Base-by-base conservation (phyloP, 1,140 invertebrate species). In the Tetraneura akinire region DNA sequence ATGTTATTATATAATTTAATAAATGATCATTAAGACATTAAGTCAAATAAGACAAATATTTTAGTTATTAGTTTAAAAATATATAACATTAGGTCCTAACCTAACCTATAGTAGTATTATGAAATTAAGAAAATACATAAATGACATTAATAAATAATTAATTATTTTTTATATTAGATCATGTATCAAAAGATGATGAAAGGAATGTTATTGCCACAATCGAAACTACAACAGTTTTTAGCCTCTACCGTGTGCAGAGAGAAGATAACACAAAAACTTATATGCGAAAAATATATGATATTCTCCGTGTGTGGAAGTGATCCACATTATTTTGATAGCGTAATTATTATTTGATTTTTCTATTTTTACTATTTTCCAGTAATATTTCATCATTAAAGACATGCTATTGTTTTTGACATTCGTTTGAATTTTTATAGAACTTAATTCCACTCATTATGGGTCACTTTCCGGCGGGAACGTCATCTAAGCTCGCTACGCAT, bases 391-490 rank as follows among this genome's bases (percentile, higher is more conserved):
- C 3, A 21, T 66, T 66, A n/a, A 9, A 18, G 1, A 13, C 57
- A 23, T 23, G 2, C 1, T 1, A 23, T 45, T 45, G 16, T 23
- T 11, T 70, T 29, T 51, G 23, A 47, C 5, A 16, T 26, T 21
- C 23, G 8, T 49, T 29, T 71, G 21, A 26, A 81, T 64, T 51
- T 86, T 37, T 86, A 10, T 83, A 92, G 91, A 91, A 90, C 29
- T 87, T 91, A 84, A 81, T 95, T 0, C 91, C 93, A 0, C 88
- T 92, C 0, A 92, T 95, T 83, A 85, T 93, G 6, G 89, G 90
- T 14, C 92, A 97, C 84, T 90, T 90, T 9, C 96, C 96, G 9
- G 92, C 94, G 1, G 95, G 95, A 14, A 89, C 94, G 1, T 93
- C 94, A 0, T 89, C 90, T 0, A 90, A 90, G 83, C 94, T 94